Evolutionary conservation across 35 echinoderm and acorn worm species (phyloP).

Genomic region (Nesometra sesokonis): DNA sequence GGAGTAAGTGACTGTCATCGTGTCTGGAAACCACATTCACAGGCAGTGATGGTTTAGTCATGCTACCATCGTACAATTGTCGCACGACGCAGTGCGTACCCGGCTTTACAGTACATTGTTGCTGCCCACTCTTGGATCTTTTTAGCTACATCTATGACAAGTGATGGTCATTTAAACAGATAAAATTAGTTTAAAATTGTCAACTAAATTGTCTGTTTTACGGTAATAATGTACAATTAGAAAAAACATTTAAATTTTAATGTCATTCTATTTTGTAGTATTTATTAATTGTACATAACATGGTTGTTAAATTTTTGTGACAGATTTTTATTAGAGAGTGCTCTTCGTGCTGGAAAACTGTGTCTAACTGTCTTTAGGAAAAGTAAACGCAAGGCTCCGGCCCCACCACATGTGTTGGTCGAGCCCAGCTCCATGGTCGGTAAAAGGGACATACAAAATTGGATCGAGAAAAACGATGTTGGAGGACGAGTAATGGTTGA

Average conservation of each 20-base stretch:
- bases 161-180: background rate
- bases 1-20: too few relatives aligned
- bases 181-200: background rate
- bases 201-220: background rate
- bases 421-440: background rate
- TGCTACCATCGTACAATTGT: too few relatives aligned
- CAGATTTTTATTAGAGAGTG: constrained; percentile 57
- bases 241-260: background rate
- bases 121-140: too few relatives aligned
- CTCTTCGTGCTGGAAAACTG: constrained; percentile 38
- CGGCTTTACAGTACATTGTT: too few relatives aligned
- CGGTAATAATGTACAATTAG: background rate
- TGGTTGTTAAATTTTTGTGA: constrained; percentile 2
- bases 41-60: too few relatives aligned
- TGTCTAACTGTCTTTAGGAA: constrained; percentile 62
- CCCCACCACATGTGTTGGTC: constrained; percentile 10
- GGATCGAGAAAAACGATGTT: background rate
- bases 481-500: background rate
- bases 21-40: too few relatives aligned
- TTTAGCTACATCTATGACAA: too few relatives aligned
- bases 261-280: background rate
- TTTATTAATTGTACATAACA: background rate
- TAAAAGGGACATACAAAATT: background rate
- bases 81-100: too few relatives aligned
- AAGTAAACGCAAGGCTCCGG: constrained; percentile 63